phyloP scores from a whole-genome alignment of 2,888 invertebrate species.

The Drosophila longiperda region DNA sequence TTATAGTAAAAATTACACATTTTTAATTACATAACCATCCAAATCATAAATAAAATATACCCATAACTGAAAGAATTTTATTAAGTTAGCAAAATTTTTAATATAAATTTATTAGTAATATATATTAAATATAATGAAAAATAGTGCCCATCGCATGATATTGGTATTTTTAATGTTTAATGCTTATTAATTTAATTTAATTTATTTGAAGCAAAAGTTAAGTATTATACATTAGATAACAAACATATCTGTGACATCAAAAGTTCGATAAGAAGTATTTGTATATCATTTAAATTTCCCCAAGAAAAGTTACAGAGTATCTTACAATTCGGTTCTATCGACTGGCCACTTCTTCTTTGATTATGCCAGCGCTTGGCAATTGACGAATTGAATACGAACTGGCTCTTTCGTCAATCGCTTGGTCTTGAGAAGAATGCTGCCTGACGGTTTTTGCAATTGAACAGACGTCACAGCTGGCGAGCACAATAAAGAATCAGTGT shows the following conservation, averaged over 20 bases:
- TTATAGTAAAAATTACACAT: too few species aligned
- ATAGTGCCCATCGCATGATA: not conserved
- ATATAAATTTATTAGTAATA: not conserved
- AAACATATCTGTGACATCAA: not conserved
- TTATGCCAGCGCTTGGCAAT: constrained; percentile 50
- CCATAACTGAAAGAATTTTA: too few species aligned
- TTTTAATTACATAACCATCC: too few species aligned
- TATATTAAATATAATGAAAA: not conserved
- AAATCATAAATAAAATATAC: too few species aligned
- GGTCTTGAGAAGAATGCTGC: constrained; percentile 34
- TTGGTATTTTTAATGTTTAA: not conserved
- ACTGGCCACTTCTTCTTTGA: not conserved
- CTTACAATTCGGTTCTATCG: not conserved
- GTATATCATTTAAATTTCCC: not conserved
- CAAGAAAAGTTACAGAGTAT: not conserved
- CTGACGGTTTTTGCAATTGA: constrained; percentile 31
- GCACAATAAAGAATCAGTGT: constrained; percentile 42
- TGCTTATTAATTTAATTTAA: not conserved
- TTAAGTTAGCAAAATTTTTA: too few species aligned
- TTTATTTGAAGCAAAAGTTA: not conserved
- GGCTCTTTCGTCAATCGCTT: constrained; percentile 60
- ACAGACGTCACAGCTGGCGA: constrained; percentile 43
- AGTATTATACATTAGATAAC: not conserved
- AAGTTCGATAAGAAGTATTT: not conserved
- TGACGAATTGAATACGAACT: constrained; percentile 49